A percentile compares a stretch with the other conserved stretches of the same genome.
These are phyloP conservation scores for Tricholauxania praeusta DNA, from an alignment of 2,888 invertebrate genomes.

Conservation along the genomic window DNA sequence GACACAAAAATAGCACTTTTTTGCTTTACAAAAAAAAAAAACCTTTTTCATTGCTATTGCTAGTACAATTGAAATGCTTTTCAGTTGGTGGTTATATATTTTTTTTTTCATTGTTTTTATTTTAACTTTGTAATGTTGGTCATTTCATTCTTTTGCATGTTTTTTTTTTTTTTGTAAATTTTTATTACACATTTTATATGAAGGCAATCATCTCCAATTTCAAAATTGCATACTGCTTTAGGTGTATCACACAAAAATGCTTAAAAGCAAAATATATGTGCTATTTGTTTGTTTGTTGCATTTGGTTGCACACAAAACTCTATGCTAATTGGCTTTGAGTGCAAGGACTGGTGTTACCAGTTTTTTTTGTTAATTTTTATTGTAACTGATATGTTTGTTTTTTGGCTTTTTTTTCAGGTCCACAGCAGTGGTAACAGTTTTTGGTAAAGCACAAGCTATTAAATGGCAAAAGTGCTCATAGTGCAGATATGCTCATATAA, in stretches of 20 bases:
- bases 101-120: slow-evolving; percentile 8
- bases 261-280: background rate
- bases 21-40: background rate
- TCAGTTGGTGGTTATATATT: background rate
- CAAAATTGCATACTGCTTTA: slow-evolving; percentile 33
- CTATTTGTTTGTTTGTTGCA: slow-evolving; percentile 31
- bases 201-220: background rate
- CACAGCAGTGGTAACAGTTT: too few relatives aligned
- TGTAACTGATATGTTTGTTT: background rate
- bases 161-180: slow-evolving; percentile 16
- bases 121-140: background rate
- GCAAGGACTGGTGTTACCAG: background rate
- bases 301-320: slow-evolving; percentile 36
- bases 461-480: too few relatives aligned
- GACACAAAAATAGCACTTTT: slow-evolving; percentile 12
- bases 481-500: too few relatives aligned
- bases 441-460: too few relatives aligned
- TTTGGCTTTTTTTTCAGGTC: too few relatives aligned
- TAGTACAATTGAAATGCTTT: too few relatives aligned
- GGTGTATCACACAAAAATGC: slow-evolving; percentile 31
- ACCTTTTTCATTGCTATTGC: too few relatives aligned
- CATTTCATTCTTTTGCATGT: background rate
- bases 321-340: slow-evolving; percentile 36
- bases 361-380: background rate
- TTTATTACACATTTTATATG: background rate